These are phyloP conservation scores for Scalopus aquaticus DNA, from an alignment of 2,113 vertebrate genomes.

Conservation along the genomic window DNA sequence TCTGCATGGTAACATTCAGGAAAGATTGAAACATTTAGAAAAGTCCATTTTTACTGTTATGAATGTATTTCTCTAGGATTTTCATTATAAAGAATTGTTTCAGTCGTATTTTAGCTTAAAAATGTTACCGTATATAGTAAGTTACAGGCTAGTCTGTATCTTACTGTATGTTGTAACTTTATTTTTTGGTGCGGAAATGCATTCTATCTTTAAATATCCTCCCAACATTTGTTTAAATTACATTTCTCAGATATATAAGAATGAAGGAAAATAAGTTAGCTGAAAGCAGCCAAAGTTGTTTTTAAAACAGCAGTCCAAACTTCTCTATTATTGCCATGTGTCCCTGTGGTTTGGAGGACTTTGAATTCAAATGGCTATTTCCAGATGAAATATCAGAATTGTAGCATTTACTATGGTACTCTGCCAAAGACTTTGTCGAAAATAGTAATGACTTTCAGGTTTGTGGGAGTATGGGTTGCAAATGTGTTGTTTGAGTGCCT, in stretches of 20 bases:
- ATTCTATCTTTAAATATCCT: slow-evolving; percentile 4
- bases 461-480: slow-evolving; percentile 33
- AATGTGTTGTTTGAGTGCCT: slow-evolving; percentile 55
- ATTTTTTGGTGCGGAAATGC: slow-evolving; percentile 26
- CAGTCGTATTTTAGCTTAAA: slow-evolving; percentile 3
- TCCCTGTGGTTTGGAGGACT: slow-evolving; percentile 63
- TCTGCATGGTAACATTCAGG: background rate
- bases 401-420: slow-evolving; percentile 47
- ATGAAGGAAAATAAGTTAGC: slow-evolving; percentile 48
- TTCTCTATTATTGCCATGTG: slow-evolving; percentile 42
- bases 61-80: background rate
- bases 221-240: slow-evolving; percentile 19
- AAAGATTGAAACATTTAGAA: background rate
- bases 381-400: slow-evolving; percentile 57
- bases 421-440: slow-evolving; percentile 52
- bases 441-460: slow-evolving; percentile 66
- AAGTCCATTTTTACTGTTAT: background rate
- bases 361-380: slow-evolving; percentile 57
- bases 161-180: slow-evolving; percentile 6
- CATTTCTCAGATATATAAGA: slow-evolving; percentile 54
- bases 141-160: background rate
- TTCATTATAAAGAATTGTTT: slow-evolving; percentile 29
- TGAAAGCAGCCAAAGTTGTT: slow-evolving; percentile 46
- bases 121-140: background rate
- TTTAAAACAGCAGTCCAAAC: slow-evolving; percentile 52